Percentiles rank a stretch among this genome's conserved stretches.
Conservation (phyloP, 2,888 invertebrate species). For the Venusia cambrica region DNA sequence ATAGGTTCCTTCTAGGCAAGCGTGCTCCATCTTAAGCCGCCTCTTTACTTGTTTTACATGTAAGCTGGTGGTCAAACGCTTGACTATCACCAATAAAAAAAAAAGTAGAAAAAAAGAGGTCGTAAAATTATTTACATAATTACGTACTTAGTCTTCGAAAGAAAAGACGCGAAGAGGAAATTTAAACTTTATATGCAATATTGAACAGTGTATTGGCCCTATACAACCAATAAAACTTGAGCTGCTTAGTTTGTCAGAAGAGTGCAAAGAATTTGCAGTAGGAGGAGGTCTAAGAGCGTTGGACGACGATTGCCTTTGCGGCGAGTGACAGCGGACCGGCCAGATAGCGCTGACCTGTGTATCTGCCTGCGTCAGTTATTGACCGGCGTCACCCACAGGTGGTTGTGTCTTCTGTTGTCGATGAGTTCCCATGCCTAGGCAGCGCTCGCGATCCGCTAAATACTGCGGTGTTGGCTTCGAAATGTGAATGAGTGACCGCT, state of each 20-base stretch:
- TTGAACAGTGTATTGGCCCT: conserved; percentile 21
- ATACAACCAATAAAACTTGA: conserved; percentile 15
- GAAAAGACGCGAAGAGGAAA: conserved; percentile 19
- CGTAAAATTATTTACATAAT: too few species aligned
- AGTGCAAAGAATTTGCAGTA: conserved; percentile 10
- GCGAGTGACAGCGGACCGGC: conserved; percentile 28
- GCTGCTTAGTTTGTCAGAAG: conserved; percentile 6
- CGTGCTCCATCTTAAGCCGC: too few species aligned
- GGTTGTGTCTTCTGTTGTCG: conserved; percentile 43
- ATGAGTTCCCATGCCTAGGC: conserved; percentile 42
- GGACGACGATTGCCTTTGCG: conserved; percentile 32
- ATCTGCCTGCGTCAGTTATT: conserved; percentile 41
- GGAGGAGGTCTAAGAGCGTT: conserved; percentile 33
- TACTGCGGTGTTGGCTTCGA: conserved; percentile 40
- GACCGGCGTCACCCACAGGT: conserved; percentile 37
- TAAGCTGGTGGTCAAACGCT: too few species aligned
- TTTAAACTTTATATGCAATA: conserved; percentile 26
- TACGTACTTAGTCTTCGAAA: conserved; percentile 24
- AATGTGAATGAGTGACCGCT: conserved; percentile 43
- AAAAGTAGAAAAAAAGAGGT: too few species aligned
- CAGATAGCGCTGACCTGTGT: conserved; percentile 26
- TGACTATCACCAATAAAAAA: too few species aligned
- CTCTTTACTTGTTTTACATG: too few species aligned
- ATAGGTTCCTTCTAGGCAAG: too few species aligned
- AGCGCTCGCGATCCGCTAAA: conserved; percentile 36